Base-by-base conservation (phyloP, 2,113 vertebrate genomes). In the Apistogramma diplotaenia region DNA sequence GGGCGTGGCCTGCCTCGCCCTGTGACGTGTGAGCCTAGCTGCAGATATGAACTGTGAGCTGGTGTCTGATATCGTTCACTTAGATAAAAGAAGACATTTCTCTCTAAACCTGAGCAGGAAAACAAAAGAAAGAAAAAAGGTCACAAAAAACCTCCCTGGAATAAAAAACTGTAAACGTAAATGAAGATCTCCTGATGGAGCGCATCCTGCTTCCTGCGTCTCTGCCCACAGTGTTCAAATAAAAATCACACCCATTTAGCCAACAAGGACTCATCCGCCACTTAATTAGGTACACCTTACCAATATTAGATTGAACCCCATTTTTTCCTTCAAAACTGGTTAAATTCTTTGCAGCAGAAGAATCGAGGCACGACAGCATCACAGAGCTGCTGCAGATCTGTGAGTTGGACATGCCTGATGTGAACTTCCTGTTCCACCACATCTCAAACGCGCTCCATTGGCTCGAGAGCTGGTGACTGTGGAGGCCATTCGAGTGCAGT, bases 271-370 rank as follows among this genome's bases (percentile, higher is more conserved):
- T 65, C 37, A 27, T 46, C 12, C 4, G 37, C 11, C 37, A 40
- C 12, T 46, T 65, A 46, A 65, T 65, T 27, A 27, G 61, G 61
- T 46, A 27, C 37, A 27, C 21, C 43, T 21, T 18, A 4, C 16
- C 13, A 27, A 15, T 11, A 0, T 18, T 10, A 4, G 37, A 25
- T 43, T 43, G 13, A 2, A 65, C 46, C 3, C 0, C 37, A n/a
- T n/a, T 21, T 18, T 40, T 25, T 40, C 16, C 60, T 25, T 43
- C 61, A 19, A 9, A 37, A 3, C 35, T 37, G 9, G 8, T 8
- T 37, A 2, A 49, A 40, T 13, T 65, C 60, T 65, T 43, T 15
- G 13, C 18, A 12, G 21, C 35, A 40, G 37, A 62, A 62, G 2
- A 16, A 6, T 13, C 0, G 16, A 25, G 61, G 21, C 6, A 40